A percentile compares a stretch with the other conserved stretches of the same genome.
Evolutionary conservation across 2,888 invertebrate genomes (phyloP).

Genomic region (Ryuthela nishihirai): DNA sequence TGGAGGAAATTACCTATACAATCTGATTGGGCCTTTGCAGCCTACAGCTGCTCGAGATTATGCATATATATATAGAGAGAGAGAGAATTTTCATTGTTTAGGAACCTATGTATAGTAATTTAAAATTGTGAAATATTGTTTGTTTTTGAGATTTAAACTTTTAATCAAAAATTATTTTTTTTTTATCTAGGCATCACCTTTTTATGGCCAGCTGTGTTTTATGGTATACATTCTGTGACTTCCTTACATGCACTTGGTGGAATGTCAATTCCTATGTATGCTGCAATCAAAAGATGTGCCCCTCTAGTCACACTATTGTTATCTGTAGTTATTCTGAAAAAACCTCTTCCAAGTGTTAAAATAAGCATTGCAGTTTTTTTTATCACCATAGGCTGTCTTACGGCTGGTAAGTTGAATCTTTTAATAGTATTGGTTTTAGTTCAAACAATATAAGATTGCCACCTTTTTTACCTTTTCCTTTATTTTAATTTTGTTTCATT

Average conservation of each 20-base stretch:
- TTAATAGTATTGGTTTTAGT: too few species aligned
- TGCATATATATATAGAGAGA: too few species aligned
- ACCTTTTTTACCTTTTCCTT: neutral
- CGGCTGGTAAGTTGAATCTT: conserved; percentile 52
- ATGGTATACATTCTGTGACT: conserved; percentile 53
- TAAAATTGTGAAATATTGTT: neutral
- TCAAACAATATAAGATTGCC: too few species aligned
- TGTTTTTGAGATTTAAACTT: neutral
- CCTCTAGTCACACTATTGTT: conserved; percentile 52
- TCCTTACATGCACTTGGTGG: conserved; percentile 55
- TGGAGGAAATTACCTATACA: too few species aligned
- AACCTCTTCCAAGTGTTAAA: conserved; percentile 46
- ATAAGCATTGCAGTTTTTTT: conserved; percentile 48
- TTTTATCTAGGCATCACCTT: conserved; percentile 45
- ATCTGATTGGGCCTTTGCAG: too few species aligned
- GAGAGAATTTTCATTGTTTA: neutral
- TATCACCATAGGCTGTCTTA: conserved; percentile 52
- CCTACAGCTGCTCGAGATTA: too few species aligned
- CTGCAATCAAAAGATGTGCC: conserved; percentile 55
- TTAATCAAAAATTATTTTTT: neutral
- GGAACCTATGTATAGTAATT: neutral
- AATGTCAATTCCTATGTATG: conserved; percentile 57
- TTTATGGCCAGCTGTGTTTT: conserved; percentile 53
- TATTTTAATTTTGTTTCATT: neutral
- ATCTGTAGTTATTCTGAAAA: conserved; percentile 49